A percentile compares a stretch with the other conserved stretches of the same genome.
These are phyloP conservation scores for Sebastes umbrosus DNA, from an alignment of 2,797 vertebrate genomes.

Conservation along the genomic window DNA sequence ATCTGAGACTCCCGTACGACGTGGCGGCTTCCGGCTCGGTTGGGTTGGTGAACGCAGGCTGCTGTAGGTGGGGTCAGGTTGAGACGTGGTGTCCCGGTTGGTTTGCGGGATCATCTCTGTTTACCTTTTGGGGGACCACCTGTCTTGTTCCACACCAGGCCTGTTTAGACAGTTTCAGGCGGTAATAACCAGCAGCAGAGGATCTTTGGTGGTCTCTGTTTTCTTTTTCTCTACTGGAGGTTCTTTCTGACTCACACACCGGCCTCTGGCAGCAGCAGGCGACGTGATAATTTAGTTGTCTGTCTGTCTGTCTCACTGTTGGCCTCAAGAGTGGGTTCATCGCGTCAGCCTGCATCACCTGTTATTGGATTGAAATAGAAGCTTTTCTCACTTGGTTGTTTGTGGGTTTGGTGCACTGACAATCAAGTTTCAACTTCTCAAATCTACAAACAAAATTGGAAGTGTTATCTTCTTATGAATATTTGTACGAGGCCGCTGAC, in stretches of 20 bases:
- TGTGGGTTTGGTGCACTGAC: not conserved
- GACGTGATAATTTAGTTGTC: not conserved
- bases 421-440: not conserved
- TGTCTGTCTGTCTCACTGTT: not conserved
- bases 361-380: not conserved
- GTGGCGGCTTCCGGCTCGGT: slow-evolving; percentile 13
- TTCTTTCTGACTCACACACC: slow-evolving; percentile 13
- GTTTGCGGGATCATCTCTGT: slow-evolving; percentile 60
- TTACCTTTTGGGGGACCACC: slow-evolving; percentile 66
- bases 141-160: slow-evolving; percentile 52
- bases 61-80: slow-evolving; percentile 23
- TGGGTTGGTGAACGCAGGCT: not conserved
- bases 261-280: slow-evolving; percentile 20
- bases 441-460: not conserved
- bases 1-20: slow-evolving; percentile 21
- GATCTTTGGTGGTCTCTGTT: slow-evolving; percentile 71
- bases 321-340: not conserved
- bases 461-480: not conserved
- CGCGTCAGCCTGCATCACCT: not conserved
- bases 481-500: not conserved
- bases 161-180: slow-evolving; percentile 46
- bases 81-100: slow-evolving; percentile 32
- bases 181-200: slow-evolving; percentile 12
- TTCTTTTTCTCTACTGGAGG: slow-evolving; percentile 48
- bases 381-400: not conserved